Conservation (phyloP, 2,888 invertebrate genomes). For the Microplitis deprimator region DNA sequence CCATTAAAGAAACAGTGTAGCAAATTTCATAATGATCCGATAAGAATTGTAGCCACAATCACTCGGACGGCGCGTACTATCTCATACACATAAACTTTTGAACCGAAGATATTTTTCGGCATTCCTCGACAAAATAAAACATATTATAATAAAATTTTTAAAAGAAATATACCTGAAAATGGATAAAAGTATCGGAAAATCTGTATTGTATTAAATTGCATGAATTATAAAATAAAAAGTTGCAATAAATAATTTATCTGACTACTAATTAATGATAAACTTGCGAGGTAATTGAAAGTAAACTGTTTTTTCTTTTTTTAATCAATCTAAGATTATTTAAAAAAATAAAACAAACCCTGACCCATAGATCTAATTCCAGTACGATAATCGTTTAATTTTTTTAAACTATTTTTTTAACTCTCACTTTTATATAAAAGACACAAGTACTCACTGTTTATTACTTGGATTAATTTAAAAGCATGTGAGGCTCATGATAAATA, state of each 20-base stretch:
- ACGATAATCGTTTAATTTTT: background rate
- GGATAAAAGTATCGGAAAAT: no score
- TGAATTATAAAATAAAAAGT: background rate
- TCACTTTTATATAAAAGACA: background rate
- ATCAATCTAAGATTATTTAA: background rate
- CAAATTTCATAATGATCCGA: no score
- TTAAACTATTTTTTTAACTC: background rate
- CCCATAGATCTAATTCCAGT: background rate
- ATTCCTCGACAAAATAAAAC: no score
- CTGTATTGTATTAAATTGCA: no score
- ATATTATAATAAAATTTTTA: no score
- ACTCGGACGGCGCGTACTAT: no score
- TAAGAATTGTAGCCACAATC: no score
- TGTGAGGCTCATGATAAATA: conserved; percentile 7
- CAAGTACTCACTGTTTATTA: background rate
- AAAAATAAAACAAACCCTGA: background rate
- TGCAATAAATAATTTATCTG: background rate
- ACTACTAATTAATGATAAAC: background rate
- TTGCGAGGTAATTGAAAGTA: background rate
- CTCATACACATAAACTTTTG: no score
- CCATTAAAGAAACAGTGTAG: no score
- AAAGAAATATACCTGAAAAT: no score
- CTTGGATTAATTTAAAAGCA: background rate
- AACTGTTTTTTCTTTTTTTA: background rate
- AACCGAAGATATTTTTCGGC: no score